Percentiles rank a stretch among this genome's conserved stretches.
Conservation (phyloP, 2,888 invertebrate species). For the Argyra leucocephala region DNA sequence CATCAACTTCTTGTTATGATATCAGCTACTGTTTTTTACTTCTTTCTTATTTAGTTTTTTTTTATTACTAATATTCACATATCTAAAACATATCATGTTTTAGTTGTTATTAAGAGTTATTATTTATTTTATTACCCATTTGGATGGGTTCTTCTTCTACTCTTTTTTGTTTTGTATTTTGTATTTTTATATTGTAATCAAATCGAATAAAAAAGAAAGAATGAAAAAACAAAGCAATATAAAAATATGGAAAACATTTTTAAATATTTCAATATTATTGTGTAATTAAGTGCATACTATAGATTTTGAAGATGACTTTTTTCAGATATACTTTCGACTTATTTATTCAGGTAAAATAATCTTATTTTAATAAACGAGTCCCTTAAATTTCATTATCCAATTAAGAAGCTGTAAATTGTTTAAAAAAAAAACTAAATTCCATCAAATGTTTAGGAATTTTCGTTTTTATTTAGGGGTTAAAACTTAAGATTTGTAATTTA, state of each 20-base stretch:
- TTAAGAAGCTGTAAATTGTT: conserved; percentile 1
- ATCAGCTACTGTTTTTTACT: background rate
- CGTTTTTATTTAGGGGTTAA: too few species aligned
- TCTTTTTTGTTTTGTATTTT: background rate
- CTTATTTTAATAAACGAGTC: background rate
- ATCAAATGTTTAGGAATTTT: too few species aligned
- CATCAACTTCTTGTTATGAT: background rate
- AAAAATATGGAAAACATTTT: too few species aligned
- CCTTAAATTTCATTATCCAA: background rate
- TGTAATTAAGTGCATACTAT: conserved; percentile 2
- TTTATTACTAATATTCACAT: background rate
- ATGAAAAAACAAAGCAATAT: background rate
- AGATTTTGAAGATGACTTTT: background rate
- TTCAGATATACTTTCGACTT: background rate
- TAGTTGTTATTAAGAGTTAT: background rate
- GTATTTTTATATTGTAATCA: background rate
- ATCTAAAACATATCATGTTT: background rate
- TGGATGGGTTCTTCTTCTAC: background rate
- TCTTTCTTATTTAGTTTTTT: background rate
- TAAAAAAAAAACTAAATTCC: background rate
- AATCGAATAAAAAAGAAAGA: background rate
- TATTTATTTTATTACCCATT: background rate
- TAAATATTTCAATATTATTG: conserved; percentile 4
- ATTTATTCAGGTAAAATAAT: background rate
- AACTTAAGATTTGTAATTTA: too few species aligned